Evolutionary conservation across 1,140 invertebrate species (phyloP).

Genomic region (Nasonia vitripennis): DNA sequence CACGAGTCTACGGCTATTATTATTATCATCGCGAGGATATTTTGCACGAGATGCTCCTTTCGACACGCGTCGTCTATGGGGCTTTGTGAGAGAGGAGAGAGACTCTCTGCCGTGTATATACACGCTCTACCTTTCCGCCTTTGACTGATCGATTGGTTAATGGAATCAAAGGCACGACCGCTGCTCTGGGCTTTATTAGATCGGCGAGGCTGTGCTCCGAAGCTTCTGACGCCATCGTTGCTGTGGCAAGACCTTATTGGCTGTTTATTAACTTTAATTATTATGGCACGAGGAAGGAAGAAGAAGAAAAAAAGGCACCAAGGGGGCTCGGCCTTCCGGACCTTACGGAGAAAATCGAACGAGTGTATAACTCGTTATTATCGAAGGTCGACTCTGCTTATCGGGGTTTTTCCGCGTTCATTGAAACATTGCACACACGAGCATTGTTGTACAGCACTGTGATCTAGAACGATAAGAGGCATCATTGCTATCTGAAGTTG

Average conservation of each 20-base stretch:
- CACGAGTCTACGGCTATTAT: constrained; percentile 22
- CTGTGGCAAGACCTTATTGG: constrained; percentile 16
- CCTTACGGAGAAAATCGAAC: too few relatives aligned
- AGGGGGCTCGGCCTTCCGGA: too few relatives aligned
- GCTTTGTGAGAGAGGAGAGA: not conserved
- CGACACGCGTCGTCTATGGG: not conserved
- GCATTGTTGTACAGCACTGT: too few relatives aligned
- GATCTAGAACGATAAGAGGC: too few relatives aligned
- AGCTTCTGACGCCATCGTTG: constrained; percentile 5
- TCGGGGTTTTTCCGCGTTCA: not conserved
- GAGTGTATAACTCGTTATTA: not conserved
- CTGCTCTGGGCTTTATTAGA: constrained; percentile 43
- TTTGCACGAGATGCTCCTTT: constrained; percentile 22
- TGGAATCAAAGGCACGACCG: constrained; percentile 48
- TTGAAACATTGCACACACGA: not conserved
- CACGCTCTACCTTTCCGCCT: constrained; percentile 18
- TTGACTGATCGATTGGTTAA: constrained; percentile 57
- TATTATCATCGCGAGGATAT: constrained; percentile 41
- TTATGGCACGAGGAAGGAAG: not conserved
- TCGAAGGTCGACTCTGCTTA: not conserved
- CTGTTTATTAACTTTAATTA: constrained; percentile 48
- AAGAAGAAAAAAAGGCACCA: not conserved
- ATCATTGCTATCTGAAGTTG: too few relatives aligned
- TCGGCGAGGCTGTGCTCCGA: not conserved
- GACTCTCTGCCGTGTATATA: not conserved